phyloP scores from a whole-genome alignment of 2,888 invertebrate species.

The Eilema depressum region DNA sequence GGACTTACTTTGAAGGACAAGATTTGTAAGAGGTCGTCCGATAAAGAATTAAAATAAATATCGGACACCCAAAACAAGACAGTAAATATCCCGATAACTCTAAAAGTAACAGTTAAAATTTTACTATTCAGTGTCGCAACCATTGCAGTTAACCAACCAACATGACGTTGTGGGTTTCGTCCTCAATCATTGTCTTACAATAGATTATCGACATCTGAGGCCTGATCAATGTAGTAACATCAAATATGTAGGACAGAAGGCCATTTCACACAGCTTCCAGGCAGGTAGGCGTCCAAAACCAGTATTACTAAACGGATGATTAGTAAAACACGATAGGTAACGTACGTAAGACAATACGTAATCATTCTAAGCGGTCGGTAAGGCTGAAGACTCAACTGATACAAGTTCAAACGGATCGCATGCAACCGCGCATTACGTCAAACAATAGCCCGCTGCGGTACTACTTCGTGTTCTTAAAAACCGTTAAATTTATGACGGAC shows the following conservation, averaged over 20 bases:
- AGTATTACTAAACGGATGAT: background rate
- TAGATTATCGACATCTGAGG: slow-evolving; percentile 4
- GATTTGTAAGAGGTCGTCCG: too few relatives aligned
- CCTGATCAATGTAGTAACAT: slow-evolving; percentile 4
- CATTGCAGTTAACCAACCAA: background rate
- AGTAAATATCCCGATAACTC: too few relatives aligned
- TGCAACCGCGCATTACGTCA: slow-evolving; percentile 56
- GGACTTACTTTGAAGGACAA: too few relatives aligned
- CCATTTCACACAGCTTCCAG: slow-evolving; percentile 3
- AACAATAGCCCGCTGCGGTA: slow-evolving; percentile 54
- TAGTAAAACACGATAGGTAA: slow-evolving; percentile 11
- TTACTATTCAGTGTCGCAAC: background rate
- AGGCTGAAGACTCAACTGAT: slow-evolving; percentile 32
- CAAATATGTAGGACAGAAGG: slow-evolving; percentile 2
- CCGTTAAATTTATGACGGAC: slow-evolving; percentile 63
- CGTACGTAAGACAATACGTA: slow-evolving; percentile 35
- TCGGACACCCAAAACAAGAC: too few relatives aligned
- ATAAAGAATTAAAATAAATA: too few relatives aligned
- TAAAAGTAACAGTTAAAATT: background rate
- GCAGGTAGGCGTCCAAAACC: slow-evolving; percentile 6
- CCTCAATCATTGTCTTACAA: background rate
- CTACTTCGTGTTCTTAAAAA: slow-evolving; percentile 57
- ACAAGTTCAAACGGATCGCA: slow-evolving; percentile 51
- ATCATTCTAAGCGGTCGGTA: slow-evolving; percentile 22
- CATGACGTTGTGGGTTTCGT: background rate